Percentiles rank a stretch among this genome's conserved stretches.
Conservation (phyloP, 2,888 invertebrate species). For the Eretmocerus hayati region DNA sequence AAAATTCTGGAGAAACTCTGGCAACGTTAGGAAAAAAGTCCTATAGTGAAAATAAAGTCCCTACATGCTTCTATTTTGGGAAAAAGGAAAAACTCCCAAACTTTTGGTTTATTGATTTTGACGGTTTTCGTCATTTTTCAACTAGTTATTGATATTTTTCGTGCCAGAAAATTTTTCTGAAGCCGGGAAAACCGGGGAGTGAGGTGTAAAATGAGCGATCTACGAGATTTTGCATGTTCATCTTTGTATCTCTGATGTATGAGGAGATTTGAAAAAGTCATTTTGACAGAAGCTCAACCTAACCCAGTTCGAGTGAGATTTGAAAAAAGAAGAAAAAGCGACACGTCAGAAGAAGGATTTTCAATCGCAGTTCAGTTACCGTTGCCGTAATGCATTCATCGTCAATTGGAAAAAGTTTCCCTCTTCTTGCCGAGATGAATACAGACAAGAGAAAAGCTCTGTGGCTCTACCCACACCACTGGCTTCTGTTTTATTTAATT, state of each 20-base stretch:
- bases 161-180: no score
- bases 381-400: constrained; percentile 4
- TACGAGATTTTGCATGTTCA: no score
- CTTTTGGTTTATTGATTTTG: no score
- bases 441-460: neutral
- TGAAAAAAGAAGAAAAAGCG: neutral
- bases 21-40: no score
- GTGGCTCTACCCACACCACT: neutral
- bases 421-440: neutral
- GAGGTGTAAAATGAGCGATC: no score
- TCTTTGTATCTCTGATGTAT: neutral
- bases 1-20: no score
- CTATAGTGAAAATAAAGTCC: no score
- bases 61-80: no score
- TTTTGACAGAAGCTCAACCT: neutral
- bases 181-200: no score
- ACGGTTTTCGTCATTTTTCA: no score
- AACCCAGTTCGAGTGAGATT: neutral
- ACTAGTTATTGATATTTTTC: no score
- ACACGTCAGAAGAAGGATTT: neutral
- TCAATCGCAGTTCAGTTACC: constrained; percentile 8
- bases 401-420: constrained; percentile 9
- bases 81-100: no score
- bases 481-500: constrained; percentile 3
- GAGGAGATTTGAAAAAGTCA: constrained; percentile 1